These are phyloP conservation scores for Leucozona laternaria DNA, from an alignment of 2,888 invertebrate genomes.

Conservation along the genomic window DNA sequence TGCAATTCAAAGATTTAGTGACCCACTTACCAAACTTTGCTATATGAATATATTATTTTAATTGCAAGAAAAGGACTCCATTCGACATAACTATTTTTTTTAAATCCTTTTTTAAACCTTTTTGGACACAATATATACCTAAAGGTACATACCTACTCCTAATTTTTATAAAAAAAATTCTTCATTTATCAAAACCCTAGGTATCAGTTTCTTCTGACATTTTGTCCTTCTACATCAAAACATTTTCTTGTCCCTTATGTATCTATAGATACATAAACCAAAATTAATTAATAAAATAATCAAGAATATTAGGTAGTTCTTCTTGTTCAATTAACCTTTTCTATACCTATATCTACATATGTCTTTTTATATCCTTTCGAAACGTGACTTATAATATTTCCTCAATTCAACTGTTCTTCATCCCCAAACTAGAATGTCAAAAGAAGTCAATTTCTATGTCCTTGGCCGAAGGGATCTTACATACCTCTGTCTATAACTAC, in stretches of 20 bases:
- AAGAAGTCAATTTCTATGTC: slow-evolving; percentile 62
- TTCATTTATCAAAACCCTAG: neutral
- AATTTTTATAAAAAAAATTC: no score
- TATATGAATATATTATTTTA: no score
- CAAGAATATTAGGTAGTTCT: slow-evolving; percentile 62
- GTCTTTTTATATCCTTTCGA: slow-evolving; percentile 7
- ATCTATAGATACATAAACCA: slow-evolving; percentile 5
- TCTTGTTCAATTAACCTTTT: slow-evolving; percentile 69
- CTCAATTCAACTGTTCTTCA: neutral
- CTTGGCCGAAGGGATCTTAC: slow-evolving; percentile 36
- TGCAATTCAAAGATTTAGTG: no score
- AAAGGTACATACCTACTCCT: no score
- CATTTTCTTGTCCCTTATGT: slow-evolving; percentile 9
- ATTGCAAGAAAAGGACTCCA: no score
- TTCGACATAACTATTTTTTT: no score
- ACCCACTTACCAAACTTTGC: no score
- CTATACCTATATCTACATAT: neutral
- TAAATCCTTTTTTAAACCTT: no score
- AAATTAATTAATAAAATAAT: slow-evolving; percentile 71
- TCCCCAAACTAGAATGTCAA: slow-evolving; percentile 34
- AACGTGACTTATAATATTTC: slow-evolving; percentile 17
- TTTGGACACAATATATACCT: no score
- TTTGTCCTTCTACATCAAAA: slow-evolving; percentile 2
- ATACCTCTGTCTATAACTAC: no score
- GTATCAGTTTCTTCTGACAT: neutral